These are phyloP conservation scores for Hydriomena furcata DNA, from an alignment of 2,888 invertebrate species.

Conservation along the genomic window DNA sequence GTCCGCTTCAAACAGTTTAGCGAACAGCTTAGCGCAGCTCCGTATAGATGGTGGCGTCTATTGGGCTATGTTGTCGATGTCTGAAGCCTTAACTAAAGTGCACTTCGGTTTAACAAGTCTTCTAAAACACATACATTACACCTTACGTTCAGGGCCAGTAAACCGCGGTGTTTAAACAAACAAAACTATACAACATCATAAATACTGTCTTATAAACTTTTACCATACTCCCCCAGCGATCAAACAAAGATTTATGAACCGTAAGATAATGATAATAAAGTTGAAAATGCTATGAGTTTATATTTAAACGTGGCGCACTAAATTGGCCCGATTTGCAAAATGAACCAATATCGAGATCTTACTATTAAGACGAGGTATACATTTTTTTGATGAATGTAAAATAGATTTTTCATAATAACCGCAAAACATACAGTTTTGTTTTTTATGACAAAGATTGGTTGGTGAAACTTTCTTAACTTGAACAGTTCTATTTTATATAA, in stretches of 20 bases:
- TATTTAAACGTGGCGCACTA: slow-evolving; percentile 18
- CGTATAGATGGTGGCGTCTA: too few relatives aligned
- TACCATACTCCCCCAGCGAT: slow-evolving; percentile 25
- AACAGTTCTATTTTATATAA: too few relatives aligned
- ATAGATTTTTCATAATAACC: too few relatives aligned
- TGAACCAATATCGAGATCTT: slow-evolving; percentile 69
- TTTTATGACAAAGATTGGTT: too few relatives aligned
- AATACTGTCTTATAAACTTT: slow-evolving; percentile 55
- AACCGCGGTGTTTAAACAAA: slow-evolving; percentile 37
- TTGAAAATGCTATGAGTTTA: slow-evolving; percentile 26
- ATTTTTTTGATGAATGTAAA: too few relatives aligned
- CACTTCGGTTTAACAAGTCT: slow-evolving; percentile 13
- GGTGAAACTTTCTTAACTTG: too few relatives aligned
- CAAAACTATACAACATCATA: slow-evolving; percentile 57
- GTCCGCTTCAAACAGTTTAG: too few relatives aligned
- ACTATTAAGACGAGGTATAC: too few relatives aligned
- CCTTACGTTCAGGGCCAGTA: slow-evolving; percentile 28
- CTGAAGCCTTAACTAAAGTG: slow-evolving; percentile 5
- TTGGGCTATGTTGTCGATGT: too few relatives aligned
- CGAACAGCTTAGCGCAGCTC: too few relatives aligned
- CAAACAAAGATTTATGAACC: slow-evolving; percentile 3
- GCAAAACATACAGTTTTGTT: too few relatives aligned
- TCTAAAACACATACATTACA: slow-evolving; percentile 26
- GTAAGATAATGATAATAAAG: slow-evolving; percentile 29
- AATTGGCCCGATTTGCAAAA: slow-evolving; percentile 57